phyloP scores from a whole-genome alignment of 2,113 vertebrate genomes.

The Nothoprocta pentlandii region DNA sequence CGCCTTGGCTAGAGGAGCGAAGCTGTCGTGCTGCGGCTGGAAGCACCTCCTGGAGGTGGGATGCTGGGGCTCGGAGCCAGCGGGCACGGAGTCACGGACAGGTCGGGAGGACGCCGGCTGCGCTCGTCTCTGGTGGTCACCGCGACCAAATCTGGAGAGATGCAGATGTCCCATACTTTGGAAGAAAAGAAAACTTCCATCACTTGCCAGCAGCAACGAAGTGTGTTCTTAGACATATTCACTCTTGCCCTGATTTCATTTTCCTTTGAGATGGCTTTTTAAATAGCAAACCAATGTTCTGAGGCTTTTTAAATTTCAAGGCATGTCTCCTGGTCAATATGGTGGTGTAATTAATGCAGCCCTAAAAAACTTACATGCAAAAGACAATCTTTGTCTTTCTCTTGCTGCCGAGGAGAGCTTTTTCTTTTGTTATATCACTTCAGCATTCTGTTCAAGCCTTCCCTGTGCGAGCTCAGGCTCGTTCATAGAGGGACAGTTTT shows the following conservation, averaged over 20 bases:
- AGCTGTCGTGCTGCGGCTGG: not conserved
- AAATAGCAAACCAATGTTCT: not conserved
- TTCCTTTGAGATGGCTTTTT: not conserved
- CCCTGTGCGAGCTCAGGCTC: not conserved
- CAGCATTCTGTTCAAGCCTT: not conserved
- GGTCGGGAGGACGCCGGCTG: not conserved
- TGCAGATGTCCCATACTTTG: not conserved
- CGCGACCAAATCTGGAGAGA: not conserved
- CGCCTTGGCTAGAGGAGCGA: not conserved
- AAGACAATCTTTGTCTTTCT: not conserved
- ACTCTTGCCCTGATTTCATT: not conserved
- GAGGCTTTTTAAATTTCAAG: not conserved
- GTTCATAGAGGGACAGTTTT: not conserved
- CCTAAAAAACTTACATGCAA: not conserved
- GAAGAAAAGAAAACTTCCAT: not conserved
- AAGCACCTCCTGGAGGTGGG: not conserved
- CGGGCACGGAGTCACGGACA: not conserved
- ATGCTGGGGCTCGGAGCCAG: not conserved
- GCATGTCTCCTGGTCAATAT: not conserved
- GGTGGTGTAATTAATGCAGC: not conserved
- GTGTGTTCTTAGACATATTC: not conserved
- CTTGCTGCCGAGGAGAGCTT: not conserved
- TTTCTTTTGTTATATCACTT: rapidly evolving
- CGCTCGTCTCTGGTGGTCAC: not conserved
- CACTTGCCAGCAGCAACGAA: not conserved